phyloP scores from a whole-genome alignment of 2,113 vertebrate species.

The Aptenodytes forsteri region DNA sequence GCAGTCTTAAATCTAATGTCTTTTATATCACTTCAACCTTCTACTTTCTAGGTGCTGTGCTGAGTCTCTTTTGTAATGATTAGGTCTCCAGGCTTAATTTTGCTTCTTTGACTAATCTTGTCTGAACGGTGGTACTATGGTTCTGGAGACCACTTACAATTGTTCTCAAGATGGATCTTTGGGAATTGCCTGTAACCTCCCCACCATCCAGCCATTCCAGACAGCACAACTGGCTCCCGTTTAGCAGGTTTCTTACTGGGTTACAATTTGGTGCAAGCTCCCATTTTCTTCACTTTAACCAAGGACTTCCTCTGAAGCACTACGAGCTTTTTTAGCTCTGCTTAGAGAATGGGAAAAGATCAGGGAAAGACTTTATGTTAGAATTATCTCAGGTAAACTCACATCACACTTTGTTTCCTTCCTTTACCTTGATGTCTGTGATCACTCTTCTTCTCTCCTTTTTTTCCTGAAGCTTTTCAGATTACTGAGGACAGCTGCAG shows the following conservation, averaged over 20 bases:
- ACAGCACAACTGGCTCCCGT: accelerated
- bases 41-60: neutral
- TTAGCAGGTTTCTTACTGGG: neutral
- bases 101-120: neutral
- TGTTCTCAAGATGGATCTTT: neutral
- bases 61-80: neutral
- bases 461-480: neutral
- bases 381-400: neutral
- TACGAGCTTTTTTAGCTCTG: neutral
- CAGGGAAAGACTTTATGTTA: neutral
- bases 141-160: neutral
- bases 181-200: neutral
- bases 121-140: neutral
- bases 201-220: neutral
- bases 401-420: neutral
- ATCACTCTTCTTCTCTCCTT: neutral
- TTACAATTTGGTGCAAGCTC: neutral
- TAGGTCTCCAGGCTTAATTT: neutral
- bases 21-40: neutral
- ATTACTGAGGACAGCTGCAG: neutral
- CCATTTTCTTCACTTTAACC: neutral
- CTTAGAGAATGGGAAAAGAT: neutral
- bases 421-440: neutral
- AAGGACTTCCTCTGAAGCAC: neutral
- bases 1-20: neutral